A percentile compares a stretch with the other conserved stretches of the same genome.
phyloP scores from a whole-genome alignment of 2,797 vertebrate genomes.

The Amphiprion clarkii region DNA sequence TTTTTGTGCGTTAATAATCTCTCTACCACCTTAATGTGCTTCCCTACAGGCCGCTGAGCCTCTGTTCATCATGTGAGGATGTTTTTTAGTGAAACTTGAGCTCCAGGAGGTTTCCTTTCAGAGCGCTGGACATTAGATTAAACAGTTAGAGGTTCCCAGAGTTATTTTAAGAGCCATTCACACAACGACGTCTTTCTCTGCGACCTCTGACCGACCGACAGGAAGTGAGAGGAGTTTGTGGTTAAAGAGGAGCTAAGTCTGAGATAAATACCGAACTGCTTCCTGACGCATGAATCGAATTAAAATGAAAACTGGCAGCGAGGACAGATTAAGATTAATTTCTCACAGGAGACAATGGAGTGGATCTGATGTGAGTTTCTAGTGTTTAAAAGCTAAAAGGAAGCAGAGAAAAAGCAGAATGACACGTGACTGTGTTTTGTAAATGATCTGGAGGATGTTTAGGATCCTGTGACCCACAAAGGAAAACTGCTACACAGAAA shows the following conservation, averaged over 20 bases:
- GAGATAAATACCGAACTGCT: not conserved
- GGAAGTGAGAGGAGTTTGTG: not conserved
- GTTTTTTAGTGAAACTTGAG: not conserved
- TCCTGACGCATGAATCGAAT: not conserved
- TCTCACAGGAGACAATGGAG: not conserved
- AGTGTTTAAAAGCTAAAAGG: no score
- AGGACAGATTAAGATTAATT: not conserved
- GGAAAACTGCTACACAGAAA: no score
- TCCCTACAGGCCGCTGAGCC: no score
- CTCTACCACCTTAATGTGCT: no score
- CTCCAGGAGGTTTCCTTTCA: not conserved
- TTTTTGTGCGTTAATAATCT: no score
- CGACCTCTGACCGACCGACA: constrained; percentile 21
- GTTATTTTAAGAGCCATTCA: constrained; percentile 25
- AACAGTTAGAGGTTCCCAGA: constrained; percentile 10
- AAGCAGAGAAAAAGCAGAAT: no score
- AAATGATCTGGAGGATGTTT: no score
- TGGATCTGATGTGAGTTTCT: no score
- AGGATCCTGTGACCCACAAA: no score
- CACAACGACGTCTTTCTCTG: not conserved
- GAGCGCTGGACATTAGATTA: constrained; percentile 29
- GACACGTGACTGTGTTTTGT: no score
- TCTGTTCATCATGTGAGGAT: no score
- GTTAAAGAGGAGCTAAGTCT: no score
- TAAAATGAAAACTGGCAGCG: not conserved